Conservation (phyloP, 2,113 vertebrate species). For the Chitala chitala region DNA sequence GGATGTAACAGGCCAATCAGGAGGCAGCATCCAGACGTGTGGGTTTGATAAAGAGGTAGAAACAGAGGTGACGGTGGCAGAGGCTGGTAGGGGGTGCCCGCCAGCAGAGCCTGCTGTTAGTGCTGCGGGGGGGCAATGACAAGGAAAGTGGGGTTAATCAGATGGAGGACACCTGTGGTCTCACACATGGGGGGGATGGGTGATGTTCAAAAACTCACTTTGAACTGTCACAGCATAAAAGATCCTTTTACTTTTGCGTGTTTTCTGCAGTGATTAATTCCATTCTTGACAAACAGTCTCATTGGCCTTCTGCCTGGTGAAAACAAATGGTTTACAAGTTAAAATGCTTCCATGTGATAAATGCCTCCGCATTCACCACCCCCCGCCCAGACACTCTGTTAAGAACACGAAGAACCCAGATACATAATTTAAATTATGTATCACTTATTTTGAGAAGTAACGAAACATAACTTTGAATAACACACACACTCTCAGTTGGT, state of each 20-base stretch:
- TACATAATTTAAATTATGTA: background rate
- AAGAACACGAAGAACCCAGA: background rate
- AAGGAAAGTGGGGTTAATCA: background rate
- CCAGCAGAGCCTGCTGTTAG: background rate
- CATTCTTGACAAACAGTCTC: background rate
- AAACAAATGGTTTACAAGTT: background rate
- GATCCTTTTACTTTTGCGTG: background rate
- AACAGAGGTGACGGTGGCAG: no score
- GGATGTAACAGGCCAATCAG: background rate
- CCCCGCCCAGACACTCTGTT: background rate
- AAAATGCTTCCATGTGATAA: background rate
- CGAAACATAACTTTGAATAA: background rate
- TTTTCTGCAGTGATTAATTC: background rate
- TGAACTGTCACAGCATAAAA: background rate
- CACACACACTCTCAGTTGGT: no score
- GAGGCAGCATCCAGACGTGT: background rate
- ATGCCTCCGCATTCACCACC: background rate
- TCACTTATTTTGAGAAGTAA: background rate
- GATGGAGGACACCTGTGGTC: background rate
- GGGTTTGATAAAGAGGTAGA: constrained; percentile 16
- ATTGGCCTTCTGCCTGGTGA: background rate
- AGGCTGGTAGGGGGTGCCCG: background rate
- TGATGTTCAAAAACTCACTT: background rate
- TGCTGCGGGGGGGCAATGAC: background rate
- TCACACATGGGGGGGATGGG: background rate